phyloP scores from a whole-genome alignment of 2,113 vertebrate genomes.

The Antechinus flavipes region DNA sequence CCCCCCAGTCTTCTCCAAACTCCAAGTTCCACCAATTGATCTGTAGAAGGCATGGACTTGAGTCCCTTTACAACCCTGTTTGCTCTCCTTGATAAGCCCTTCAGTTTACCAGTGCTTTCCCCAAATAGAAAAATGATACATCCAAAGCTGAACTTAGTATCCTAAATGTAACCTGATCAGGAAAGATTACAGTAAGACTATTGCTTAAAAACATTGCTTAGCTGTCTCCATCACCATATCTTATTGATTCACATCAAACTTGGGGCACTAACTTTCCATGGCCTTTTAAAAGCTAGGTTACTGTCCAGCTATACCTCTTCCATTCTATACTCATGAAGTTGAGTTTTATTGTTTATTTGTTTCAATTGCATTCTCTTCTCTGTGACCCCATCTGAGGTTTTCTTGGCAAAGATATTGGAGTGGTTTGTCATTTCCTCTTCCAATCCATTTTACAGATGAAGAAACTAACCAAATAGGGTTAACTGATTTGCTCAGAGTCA shows the following conservation, averaged over 20 bases:
- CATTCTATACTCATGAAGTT: not conserved
- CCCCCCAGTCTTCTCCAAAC: not conserved
- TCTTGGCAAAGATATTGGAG: not conserved
- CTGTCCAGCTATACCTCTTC: not conserved
- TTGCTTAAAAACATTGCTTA: not conserved
- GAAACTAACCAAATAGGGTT: not conserved
- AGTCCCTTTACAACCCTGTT: not conserved
- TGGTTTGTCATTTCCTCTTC: not conserved
- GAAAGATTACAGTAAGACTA: not conserved
- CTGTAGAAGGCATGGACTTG: not conserved
- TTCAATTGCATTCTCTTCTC: not conserved
- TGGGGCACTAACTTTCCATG: not conserved
- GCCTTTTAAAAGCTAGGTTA: not conserved
- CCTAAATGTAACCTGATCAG: not conserved
- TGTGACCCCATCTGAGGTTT: not conserved
- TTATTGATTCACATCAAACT: not conserved
- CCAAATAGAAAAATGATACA: not conserved
- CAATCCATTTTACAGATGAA: not conserved
- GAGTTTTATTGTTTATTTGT: not conserved
- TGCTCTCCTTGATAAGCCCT: not conserved
- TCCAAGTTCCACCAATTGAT: not conserved
- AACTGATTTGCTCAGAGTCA: not conserved
- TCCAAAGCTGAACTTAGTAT: not conserved
- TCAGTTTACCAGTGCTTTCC: not conserved
- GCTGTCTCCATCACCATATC: not conserved